A percentile compares a stretch with the other conserved stretches of the same genome.
These are phyloP conservation scores for Xerus rutilus DNA, from an alignment of 2,797 vertebrate genomes.

Conservation along the genomic window DNA sequence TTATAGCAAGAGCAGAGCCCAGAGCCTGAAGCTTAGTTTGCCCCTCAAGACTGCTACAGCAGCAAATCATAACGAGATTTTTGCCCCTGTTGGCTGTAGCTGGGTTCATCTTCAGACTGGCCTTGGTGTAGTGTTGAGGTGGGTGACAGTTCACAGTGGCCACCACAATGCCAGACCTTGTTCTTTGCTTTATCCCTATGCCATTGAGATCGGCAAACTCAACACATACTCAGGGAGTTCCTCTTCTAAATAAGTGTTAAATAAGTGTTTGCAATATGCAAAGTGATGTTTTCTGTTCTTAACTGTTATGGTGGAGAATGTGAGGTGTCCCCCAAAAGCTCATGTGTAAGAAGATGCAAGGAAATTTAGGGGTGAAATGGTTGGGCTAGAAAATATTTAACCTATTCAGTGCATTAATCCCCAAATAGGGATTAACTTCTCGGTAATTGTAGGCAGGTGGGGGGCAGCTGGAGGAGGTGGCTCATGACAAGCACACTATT, in stretches of 20 bases:
- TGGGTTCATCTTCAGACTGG: background rate
- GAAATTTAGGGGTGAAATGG: too few species aligned
- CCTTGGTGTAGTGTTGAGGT: background rate
- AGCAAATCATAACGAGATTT: background rate
- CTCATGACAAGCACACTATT: too few species aligned
- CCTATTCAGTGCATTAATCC: too few species aligned
- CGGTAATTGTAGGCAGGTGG: too few species aligned
- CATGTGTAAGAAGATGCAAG: too few species aligned
- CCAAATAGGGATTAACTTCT: too few species aligned
- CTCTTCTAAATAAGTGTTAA: background rate
- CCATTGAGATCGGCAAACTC: background rate
- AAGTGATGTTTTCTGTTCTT: background rate
- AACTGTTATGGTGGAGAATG: background rate
- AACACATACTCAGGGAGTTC: background rate
- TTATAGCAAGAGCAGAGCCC: background rate
- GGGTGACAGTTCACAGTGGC: background rate
- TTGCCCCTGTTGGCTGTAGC: background rate
- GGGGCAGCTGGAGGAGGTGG: too few species aligned
- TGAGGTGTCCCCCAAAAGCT: too few species aligned
- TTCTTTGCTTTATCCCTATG: background rate
- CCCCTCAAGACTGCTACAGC: background rate
- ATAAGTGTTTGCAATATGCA: background rate
- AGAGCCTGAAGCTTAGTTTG: background rate
- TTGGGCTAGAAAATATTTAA: too few species aligned
- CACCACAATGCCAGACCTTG: background rate